Conservation (phyloP, 2,113 vertebrate genomes). For the Poecile atricapillus region DNA sequence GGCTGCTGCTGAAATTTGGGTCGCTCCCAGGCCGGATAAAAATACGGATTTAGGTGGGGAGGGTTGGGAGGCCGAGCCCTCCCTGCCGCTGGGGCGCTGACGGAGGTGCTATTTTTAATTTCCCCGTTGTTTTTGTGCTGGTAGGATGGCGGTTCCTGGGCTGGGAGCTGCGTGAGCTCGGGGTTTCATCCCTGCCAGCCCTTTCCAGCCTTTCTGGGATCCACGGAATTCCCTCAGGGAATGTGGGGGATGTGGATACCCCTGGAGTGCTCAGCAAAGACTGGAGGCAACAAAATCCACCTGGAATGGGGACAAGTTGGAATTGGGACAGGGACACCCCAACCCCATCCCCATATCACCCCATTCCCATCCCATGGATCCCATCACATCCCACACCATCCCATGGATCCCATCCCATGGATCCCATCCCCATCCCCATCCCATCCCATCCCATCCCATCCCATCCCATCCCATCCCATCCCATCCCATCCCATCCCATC, state of each 20-base stretch:
- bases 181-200: background rate
- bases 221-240: background rate
- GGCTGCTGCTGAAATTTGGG: background rate
- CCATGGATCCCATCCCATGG: too few species aligned
- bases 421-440: too few species aligned
- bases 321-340: too few species aligned
- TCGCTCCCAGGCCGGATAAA: background rate
- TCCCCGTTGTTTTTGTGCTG: background rate
- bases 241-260: background rate
- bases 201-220: background rate
- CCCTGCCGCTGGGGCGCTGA: background rate
- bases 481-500: too few species aligned
- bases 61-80: background rate
- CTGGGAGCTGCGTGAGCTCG: background rate
- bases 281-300: background rate
- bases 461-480: too few species aligned
- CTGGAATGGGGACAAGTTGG: too few species aligned
- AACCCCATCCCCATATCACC: too few species aligned
- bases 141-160: background rate
- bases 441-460: too few species aligned
- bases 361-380: too few species aligned
- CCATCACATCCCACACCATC: too few species aligned
- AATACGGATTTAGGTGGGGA: background rate
- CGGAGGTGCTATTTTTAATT: background rate
- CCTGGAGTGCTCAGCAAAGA: background rate